A percentile compares a stretch with the other conserved stretches of the same genome.
phyloP scores from a whole-genome alignment of 2,888 invertebrate species.

The Epiblema foenella region DNA sequence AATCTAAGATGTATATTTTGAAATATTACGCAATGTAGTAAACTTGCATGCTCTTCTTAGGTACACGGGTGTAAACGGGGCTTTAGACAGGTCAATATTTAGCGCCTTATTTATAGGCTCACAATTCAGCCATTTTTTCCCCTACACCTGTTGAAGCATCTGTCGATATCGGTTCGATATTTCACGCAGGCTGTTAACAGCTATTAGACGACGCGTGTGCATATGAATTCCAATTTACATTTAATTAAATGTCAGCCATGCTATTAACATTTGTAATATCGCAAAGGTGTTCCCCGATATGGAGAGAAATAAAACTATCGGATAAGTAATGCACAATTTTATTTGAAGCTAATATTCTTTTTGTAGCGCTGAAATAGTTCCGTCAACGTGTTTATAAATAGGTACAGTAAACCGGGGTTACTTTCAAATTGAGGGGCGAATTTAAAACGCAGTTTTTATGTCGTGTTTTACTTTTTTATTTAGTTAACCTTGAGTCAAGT shows the following conservation, averaged over 20 bases:
- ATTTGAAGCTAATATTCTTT: background rate
- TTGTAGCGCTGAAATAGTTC: background rate
- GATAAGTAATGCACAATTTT: conserved; percentile 23
- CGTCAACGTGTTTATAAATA: background rate
- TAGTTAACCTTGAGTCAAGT: no score
- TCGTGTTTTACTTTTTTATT: no score
- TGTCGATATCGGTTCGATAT: conserved; percentile 59
- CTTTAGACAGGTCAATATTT: background rate
- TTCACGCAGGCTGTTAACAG: conserved; percentile 53
- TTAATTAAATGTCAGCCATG: conserved; percentile 62
- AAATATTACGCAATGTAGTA: background rate
- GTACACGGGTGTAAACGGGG: background rate
- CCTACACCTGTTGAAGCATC: conserved; percentile 54
- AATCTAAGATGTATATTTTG: background rate
- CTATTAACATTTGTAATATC: conserved; percentile 53
- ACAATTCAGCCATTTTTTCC: conserved; percentile 18
- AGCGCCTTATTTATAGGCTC: background rate
- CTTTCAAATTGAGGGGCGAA: no score
- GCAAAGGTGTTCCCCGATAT: conserved; percentile 34
- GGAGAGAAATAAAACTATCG: conserved; percentile 16
- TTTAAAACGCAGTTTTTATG: no score
- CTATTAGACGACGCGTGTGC: conserved; percentile 49
- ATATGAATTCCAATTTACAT: conserved; percentile 47
- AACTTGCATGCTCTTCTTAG: no score
- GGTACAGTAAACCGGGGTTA: no score